These are phyloP conservation scores for Leucoraja ocellata DNA, from an alignment of 2,797 vertebrate species.

Conservation along the genomic window DNA sequence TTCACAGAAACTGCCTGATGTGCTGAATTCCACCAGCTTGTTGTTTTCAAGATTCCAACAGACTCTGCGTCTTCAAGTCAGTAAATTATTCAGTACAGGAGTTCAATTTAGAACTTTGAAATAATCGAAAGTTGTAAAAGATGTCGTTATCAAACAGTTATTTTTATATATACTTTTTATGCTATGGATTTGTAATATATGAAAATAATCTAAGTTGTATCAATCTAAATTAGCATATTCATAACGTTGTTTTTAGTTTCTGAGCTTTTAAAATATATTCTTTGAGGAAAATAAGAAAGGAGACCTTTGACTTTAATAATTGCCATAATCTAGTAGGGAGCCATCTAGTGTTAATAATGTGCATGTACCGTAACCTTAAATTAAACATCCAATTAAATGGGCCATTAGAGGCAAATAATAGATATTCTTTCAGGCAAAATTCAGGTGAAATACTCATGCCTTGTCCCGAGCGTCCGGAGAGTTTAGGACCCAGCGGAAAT, in stretches of 20 bases:
- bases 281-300: background rate
- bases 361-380: background rate
- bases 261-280: background rate
- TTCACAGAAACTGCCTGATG: too few relatives aligned
- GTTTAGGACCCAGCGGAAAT: conserved; percentile 31
- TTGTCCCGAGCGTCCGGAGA: background rate
- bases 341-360: conserved; percentile 21
- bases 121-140: background rate
- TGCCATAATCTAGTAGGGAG: background rate
- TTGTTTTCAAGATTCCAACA: too few relatives aligned
- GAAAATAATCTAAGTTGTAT: background rate
- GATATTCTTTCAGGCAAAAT: background rate
- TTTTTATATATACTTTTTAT: background rate
- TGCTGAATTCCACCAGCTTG: too few relatives aligned
- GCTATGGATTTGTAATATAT: background rate
- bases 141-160: background rate
- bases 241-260: background rate
- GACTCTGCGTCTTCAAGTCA: too few relatives aligned
- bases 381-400: background rate
- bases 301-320: background rate
- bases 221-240: background rate
- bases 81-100: background rate
- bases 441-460: background rate
- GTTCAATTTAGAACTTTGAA: background rate
- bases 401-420: background rate